Evolutionary conservation across 2,113 vertebrate genomes (phyloP), one percentile per base, ranked within the genome.

Genomic region (Proteles cristata): DNA sequence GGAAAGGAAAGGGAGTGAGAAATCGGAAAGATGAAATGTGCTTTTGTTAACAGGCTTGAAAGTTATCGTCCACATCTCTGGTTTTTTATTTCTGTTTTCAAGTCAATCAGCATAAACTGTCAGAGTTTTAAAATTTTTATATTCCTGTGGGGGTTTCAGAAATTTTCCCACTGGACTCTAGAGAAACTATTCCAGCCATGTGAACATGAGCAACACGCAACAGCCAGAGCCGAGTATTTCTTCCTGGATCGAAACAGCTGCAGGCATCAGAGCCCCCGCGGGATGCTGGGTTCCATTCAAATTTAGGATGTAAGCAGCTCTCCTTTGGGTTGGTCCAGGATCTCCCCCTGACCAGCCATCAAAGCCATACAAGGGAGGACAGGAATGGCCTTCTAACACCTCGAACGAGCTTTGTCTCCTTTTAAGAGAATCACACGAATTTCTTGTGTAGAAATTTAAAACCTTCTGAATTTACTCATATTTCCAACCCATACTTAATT

Each of bases 1-100:
- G 96, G 65, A 93, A 94, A 97, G 84, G 96, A 97, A 94, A 96
- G 92, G 93, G 96, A 92, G 96, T 92, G 94, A 98, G 97, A 97
- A 97, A 90, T 7, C 0, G 65, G 71, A 74, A 97, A 98, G 93
- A 95, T 55, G 96, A 98, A 98, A 97, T 71, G 55, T 82, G 96
- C 97, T 97, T 98, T 96, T 68, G 83, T 96, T 96, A 98, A 87
- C 4, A 71, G 55, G 71, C 69, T 73, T 76, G 6, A 28, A 98
- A 98, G 96, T 98, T 97, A 97, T 71, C 94, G 82, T 45, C 74
- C 3, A 4, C 1, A 43, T 61, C 81, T 45, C 0, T 76, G 55
- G 25, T 25, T 88, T 94, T 73, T 12, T 68, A 21, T 45, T 55
- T 88, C 90, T 87, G 63, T 90, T 89, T 93, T 77, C 35, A 53